phyloP scores from a whole-genome alignment of 2,113 vertebrate genomes.

The Passer montanus region DNA sequence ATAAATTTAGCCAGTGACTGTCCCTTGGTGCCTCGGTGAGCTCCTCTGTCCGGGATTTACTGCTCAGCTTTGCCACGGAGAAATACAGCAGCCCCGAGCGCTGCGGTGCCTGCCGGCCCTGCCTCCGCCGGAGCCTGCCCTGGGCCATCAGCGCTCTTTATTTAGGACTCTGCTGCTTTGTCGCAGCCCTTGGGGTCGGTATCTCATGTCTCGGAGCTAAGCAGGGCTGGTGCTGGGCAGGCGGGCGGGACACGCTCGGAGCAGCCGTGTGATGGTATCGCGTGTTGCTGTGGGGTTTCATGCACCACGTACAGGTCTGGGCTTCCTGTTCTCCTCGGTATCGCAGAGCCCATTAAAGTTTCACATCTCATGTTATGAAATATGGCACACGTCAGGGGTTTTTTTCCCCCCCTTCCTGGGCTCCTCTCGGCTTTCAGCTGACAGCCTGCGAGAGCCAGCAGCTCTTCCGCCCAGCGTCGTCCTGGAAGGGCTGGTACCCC shows the following conservation, averaged over 20 bases:
- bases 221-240: neutral
- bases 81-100: neutral
- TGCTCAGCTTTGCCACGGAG: neutral
- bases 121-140: neutral
- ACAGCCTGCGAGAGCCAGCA: neutral
- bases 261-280: neutral
- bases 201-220: neutral
- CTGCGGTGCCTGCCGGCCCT: neutral
- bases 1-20: neutral
- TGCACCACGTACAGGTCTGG: neutral
- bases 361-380: conserved; percentile 38
- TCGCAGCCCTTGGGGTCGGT: neutral
- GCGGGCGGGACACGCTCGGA: fast-evolving
- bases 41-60: neutral
- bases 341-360: conserved; percentile 37
- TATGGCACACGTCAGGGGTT: neutral
- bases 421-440: conserved; percentile 24
- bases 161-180: neutral
- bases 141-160: fast-evolving
- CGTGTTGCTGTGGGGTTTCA: neutral
- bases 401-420: neutral
- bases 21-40: neutral
- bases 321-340: conserved; percentile 19
- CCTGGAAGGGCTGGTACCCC: neutral
- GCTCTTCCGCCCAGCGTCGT: neutral